Evolutionary conservation across 2,797 vertebrate genomes (phyloP), one percentile per base, ranked within the genome.

Genomic region (Manis crassicaudata): DNA sequence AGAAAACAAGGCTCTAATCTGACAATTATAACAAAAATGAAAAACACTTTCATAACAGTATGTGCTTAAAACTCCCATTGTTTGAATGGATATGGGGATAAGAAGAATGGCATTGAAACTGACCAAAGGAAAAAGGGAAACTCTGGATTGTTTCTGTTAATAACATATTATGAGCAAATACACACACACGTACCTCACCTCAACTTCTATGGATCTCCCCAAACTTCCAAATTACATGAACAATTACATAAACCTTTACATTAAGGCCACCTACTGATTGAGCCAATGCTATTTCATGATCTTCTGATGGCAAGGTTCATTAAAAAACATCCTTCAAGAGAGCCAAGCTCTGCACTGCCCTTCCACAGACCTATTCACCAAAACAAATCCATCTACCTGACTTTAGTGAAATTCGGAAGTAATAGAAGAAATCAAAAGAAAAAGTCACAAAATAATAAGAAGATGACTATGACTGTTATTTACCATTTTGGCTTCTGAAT

Each of bases 401-500:
- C 91, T 92, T 58, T 25, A 58, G 82, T 82, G 84, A 95, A 70
- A 83, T 91, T 72, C 87, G 94, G 73, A 90, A 97, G 92, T 94
- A 43, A 92, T 90, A 91, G 60, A 37, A 96, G 35, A 95, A 93
- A 50, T 77, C 81, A 79, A 68, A 86, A 62, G 95, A 72, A 96
- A 94, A 62, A 95, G 43, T 14, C 93, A 46, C 6, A 32, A 94
- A 94, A 95, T 62, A 88, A 97, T 35, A 35, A 21, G 81, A 14
- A 43, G 35, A 35, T 67, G 67, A 54, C 79, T 32, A 21, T 1
- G 67, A 54, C 7, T 21, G 70, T 68, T 77, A 32, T 12, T 97
- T 99, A 99, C 99, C 99, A 99, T 99, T 99, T 99, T 99, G 98
- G 99, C 99, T 98, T 99, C 99, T 97, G 99, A 99, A 98, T 99